Percentiles rank a stretch among this genome's conserved stretches.
These are phyloP conservation scores for Pollenia amentaria DNA, from an alignment of 2,888 invertebrate genomes.

Conservation along the genomic window DNA sequence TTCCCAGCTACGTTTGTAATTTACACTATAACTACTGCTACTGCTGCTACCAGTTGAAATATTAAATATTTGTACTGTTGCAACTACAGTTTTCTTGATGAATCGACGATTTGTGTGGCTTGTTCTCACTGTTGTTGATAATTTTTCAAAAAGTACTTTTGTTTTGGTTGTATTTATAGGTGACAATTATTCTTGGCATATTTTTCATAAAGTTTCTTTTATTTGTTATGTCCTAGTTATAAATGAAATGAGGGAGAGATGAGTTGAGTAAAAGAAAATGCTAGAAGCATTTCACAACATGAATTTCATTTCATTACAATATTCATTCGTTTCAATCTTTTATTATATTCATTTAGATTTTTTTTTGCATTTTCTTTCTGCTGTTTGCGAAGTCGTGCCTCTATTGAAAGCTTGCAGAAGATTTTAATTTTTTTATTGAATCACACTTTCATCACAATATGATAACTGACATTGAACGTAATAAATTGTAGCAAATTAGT, in stretches of 20 bases:
- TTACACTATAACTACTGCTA: neutral
- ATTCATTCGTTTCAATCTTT: too few relatives aligned
- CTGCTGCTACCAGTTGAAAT: neutral
- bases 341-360: neutral
- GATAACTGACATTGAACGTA: slow-evolving; percentile 33
- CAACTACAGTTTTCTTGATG: neutral
- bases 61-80: too few relatives aligned
- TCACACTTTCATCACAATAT: slow-evolving; percentile 41
- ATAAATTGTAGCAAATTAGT: neutral
- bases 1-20: neutral
- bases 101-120: neutral
- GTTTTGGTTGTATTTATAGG: neutral
- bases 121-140: slow-evolving; percentile 31
- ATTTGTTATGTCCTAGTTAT: too few relatives aligned
- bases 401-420: neutral
- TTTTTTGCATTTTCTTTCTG: neutral
- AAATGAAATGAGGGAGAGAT: too few relatives aligned
- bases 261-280: too few relatives aligned
- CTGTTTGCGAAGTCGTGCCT: neutral
- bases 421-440: slow-evolving; percentile 51
- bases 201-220: neutral
- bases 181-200: slow-evolving; percentile 57
- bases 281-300: too few relatives aligned
- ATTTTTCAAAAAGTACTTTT: neutral
- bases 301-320: too few relatives aligned